Evolutionary conservation across 2,797 vertebrate genomes (phyloP).

Genomic region (Urocyon cinereoargenteus): DNA sequence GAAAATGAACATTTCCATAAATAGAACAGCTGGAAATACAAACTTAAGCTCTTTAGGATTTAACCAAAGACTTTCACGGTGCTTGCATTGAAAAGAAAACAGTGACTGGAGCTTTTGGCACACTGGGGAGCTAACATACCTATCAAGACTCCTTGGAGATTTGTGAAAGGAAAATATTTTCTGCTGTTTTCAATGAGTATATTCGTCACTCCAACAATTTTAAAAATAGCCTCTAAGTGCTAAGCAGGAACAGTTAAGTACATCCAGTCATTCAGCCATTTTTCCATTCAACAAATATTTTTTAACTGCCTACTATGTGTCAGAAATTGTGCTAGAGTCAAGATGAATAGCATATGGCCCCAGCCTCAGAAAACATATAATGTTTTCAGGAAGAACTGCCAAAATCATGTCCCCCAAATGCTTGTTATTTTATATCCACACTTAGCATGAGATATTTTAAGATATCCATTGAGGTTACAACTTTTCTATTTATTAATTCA

Average conservation of each 20-base stretch:
- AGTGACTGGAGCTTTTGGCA: slow-evolving; percentile 41
- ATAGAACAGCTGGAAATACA: background rate
- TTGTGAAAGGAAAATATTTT: slow-evolving; percentile 78
- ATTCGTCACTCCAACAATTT: slow-evolving; percentile 59
- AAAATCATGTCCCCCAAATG: background rate
- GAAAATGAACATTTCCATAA: background rate
- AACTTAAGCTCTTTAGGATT: slow-evolving; percentile 6
- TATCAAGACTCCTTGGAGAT: slow-evolving; percentile 64
- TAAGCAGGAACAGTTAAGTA: slow-evolving; percentile 42
- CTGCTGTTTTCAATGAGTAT: slow-evolving; percentile 50
- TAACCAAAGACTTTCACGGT: background rate
- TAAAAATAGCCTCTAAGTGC: slow-evolving; percentile 66
- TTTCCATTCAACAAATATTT: slow-evolving; percentile 69
- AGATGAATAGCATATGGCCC: slow-evolving; percentile 58
- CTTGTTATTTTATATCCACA: background rate
- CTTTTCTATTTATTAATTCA: background rate
- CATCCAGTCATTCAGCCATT: slow-evolving; percentile 35
- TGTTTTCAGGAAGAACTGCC: background rate
- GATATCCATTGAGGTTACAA: background rate
- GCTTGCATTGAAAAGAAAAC: slow-evolving; percentile 19
- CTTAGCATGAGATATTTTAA: background rate
- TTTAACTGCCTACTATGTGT: slow-evolving; percentile 80
- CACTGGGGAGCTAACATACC: background rate
- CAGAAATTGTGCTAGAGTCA: slow-evolving; percentile 55
- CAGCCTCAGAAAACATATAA: background rate